Evolutionary conservation across 2,888 invertebrate species (phyloP), one percentile per base, ranked within the genome.

Genomic region (Rhingia rostrata): DNA sequence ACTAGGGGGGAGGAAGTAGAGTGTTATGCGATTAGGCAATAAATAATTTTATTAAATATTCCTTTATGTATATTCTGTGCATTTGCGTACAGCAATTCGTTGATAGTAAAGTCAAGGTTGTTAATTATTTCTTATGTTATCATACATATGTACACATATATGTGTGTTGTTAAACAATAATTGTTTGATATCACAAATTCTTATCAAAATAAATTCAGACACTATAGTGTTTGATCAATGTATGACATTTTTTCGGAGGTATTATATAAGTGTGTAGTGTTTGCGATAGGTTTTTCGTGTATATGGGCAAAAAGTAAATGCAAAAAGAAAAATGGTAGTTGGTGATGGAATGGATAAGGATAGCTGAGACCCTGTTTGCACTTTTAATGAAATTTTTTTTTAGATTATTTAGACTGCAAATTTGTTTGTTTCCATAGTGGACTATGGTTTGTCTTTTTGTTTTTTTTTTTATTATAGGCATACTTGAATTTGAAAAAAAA

Each of bases 91-190:
- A 51, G 61, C 72, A 51, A 61, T 61, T 54, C 56, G 64, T 75
- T 77, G 82, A 82, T 78, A 82, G 78, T 72, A 78, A 84, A 80
- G 84, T 84, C 84, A 84, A 84, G 84, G 84, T 75, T 84, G 60
- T 22, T 41, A 63, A 56, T 22, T 22, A 22, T 73, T 74, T 66
- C 74, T 74, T 67, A 45, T 58, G 54, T 73, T 80, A 73, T 67
- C 80, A 54, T 63, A 56, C 33, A 78, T 63, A 41, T 61, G 10
- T 33, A 47, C 33, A 78, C 63, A 41, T 61, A 12, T 33, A 47
- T 37, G 12, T 43, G 66, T 61, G 54, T 70, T 63, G 63, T 56
- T 66, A 66, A 58, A 74, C 74, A 74, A 64, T 22, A 22, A 22
- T 63, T 63, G 14, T 64, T 63, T 12, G 64, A 47, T 73, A 73